Percentiles rank a stretch among this genome's conserved stretches.
phyloP scores from a whole-genome alignment of 2,888 invertebrate genomes.

The Andrena hattorfiana region DNA sequence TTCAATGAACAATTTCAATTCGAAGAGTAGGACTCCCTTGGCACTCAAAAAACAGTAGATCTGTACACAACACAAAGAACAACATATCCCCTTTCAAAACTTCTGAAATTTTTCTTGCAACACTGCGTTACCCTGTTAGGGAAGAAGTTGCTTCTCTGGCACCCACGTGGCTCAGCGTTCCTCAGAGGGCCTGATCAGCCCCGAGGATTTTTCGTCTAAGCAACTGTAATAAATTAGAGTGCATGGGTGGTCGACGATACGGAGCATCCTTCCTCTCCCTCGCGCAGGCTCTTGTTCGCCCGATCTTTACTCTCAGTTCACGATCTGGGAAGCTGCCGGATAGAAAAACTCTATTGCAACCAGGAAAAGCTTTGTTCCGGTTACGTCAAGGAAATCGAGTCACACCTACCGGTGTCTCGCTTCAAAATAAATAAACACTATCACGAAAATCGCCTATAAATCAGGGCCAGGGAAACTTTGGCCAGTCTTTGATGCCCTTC shows the following conservation, averaged over 20 bases:
- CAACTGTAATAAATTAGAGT: slow-evolving; percentile 68
- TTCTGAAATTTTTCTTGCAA: background rate
- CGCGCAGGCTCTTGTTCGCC: slow-evolving; percentile 42
- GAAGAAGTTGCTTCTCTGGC: slow-evolving; percentile 15
- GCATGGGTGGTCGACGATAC: slow-evolving; percentile 65
- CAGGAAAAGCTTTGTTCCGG: slow-evolving; percentile 39
- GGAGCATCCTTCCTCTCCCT: slow-evolving; percentile 49
- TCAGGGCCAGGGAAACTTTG: background rate
- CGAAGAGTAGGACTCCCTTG: no score
- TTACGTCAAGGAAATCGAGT: slow-evolving; percentile 3
- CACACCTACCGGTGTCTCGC: slow-evolving; percentile 7
- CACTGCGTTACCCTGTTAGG: background rate
- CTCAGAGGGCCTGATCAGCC: slow-evolving; percentile 29
- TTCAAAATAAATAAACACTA: slow-evolving; percentile 45
- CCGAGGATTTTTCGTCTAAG: slow-evolving; percentile 58
- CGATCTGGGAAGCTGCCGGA: slow-evolving; percentile 38
- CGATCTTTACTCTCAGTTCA: slow-evolving; percentile 62
- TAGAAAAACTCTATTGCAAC: slow-evolving; percentile 50
- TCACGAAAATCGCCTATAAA: background rate
- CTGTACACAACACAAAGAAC: no score
- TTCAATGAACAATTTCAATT: no score
- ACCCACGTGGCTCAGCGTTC: background rate
- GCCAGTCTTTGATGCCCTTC: background rate
- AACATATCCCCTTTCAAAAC: no score
- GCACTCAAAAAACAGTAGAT: no score